Evolutionary conservation across 2,888 invertebrate genomes (phyloP), one percentile per base, ranked within the genome.

Genomic region (Athripsodes cinereus): DNA sequence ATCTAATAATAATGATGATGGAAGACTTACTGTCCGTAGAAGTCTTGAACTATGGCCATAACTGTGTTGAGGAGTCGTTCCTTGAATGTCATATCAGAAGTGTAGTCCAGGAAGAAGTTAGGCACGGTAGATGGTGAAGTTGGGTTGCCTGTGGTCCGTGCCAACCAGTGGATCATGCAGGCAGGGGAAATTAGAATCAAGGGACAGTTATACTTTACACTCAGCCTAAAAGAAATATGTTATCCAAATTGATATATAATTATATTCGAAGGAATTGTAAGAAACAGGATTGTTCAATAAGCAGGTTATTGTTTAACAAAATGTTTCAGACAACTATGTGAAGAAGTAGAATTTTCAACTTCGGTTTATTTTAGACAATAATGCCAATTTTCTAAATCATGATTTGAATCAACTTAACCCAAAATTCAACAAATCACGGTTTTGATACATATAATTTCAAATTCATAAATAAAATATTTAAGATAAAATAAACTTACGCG

Each of bases 161-260:
- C 55, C 22, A 61, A 53, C 44, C 49, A 55, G 19, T 52, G 19
- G 11, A 55, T 52, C 31, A 55, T 13, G 2, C 44, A 11, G 13
- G 52, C 50, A 2, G 61, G 35, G 2, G 58, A 52, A 20, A 58
- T 2, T 18, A 52, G 18, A 2, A 61, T 50, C 2, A 55, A 49
- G 8, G 61, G 61, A 46, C 61, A 61, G 46, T 61, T 44, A 48
- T 52, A 61, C n/a, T 55, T 58, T 6, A 55, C 50, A 2, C 61
- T 54, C n/a, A 58, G 52, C 3, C 61, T 61, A 46, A 6, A 52
- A 55, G 2, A n/a, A n/a, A n/a, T n/a, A n/a, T n/a, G n/a, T n/a
- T n/a, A n/a, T n/a, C n/a, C n/a, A n/a, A n/a, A n/a, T n/a, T n/a
- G n/a, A n/a, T n/a, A n/a, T n/a, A n/a, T n/a, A n/a, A n/a, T n/a